Evolutionary conservation across 2,797 vertebrate genomes (phyloP).

Genomic region (Ambastaia sidthimunki): DNA sequence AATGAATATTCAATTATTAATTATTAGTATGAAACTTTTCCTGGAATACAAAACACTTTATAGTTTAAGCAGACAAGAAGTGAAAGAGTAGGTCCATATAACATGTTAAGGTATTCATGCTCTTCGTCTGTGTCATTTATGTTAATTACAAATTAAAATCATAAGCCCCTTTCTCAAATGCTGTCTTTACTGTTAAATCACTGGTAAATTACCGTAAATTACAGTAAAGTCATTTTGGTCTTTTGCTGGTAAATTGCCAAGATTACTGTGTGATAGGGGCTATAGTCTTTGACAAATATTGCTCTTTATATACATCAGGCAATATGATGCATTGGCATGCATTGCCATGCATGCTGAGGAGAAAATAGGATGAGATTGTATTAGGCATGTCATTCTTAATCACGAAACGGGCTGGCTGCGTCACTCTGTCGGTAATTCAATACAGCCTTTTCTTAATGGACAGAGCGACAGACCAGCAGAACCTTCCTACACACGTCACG

Average conservation of each 20-base stretch:
- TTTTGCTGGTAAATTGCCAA: no score
- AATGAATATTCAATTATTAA: no score
- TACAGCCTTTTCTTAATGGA: constrained; percentile 52
- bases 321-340: constrained; percentile 31
- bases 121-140: background rate
- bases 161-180: no score
- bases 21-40: background rate
- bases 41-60: background rate
- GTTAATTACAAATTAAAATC: background rate
- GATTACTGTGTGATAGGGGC: no score
- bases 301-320: background rate
- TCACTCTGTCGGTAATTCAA: constrained; percentile 55
- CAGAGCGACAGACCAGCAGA: constrained; percentile 22
- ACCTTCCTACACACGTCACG: constrained; percentile 7
- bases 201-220: no score
- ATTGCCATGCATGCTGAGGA: constrained; percentile 36
- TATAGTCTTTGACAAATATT: background rate
- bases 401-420: constrained; percentile 19
- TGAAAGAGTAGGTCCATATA: background rate
- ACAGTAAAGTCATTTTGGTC: no score
- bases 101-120: background rate
- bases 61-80: background rate
- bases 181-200: no score
- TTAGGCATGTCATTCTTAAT: constrained; percentile 55
- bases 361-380: constrained; percentile 36